Conservation (phyloP, 2,797 vertebrate species). For the Morelia viridis region DNA sequence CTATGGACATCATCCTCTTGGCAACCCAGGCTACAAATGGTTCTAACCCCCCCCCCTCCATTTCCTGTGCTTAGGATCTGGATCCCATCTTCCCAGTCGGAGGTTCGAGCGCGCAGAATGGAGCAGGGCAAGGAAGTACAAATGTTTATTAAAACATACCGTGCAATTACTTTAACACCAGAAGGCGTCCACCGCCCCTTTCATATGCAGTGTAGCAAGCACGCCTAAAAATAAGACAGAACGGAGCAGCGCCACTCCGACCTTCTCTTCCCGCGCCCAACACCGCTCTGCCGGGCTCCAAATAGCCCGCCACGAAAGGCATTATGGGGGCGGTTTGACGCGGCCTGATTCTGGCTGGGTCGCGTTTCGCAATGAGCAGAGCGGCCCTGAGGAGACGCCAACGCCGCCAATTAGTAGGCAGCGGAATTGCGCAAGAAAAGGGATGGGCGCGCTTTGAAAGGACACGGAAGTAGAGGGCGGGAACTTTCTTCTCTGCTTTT, state of each 20-base stretch:
- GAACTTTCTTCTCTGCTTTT: not conserved
- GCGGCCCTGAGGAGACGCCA: not conserved
- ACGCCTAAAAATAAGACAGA: too few relatives aligned
- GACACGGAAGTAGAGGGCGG: too few relatives aligned
- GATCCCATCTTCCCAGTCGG: not conserved
- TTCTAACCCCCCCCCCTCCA: not conserved
- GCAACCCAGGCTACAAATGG: not conserved
- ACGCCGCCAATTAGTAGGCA: not conserved
- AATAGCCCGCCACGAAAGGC: constrained; percentile 61
- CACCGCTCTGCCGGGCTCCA: fast-evolving
- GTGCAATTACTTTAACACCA: not conserved
- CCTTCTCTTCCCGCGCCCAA: not conserved
- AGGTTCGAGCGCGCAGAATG: not conserved
- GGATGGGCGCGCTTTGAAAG: not conserved
- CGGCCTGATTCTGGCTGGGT: not conserved
- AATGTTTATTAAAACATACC: not conserved
- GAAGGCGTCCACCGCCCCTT: not conserved
- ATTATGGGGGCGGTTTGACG: constrained; percentile 41
- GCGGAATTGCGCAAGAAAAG: fast-evolving
- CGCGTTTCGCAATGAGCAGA: too few relatives aligned
- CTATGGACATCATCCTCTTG: not conserved
- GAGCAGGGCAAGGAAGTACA: not conserved
- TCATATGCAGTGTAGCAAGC: not conserved
- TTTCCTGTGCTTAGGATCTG: not conserved
- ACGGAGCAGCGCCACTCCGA: not conserved